Evolutionary conservation across 2,888 invertebrate species (phyloP).

Genomic region (Dyspetes luteomarginatus): DNA sequence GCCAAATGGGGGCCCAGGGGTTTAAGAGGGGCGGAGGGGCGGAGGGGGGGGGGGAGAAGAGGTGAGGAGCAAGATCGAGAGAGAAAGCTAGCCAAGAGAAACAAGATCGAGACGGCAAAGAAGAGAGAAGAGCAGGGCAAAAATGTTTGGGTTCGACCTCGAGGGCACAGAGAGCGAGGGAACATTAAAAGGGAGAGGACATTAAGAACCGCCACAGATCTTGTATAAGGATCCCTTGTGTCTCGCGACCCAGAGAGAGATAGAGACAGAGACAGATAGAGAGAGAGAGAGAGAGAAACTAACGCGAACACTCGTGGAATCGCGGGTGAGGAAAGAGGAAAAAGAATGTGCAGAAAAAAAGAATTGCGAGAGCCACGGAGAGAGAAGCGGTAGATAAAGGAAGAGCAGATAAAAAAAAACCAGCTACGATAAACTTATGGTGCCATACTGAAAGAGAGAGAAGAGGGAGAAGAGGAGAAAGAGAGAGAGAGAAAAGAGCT

Average conservation of each 20-base stretch:
- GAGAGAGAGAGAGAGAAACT: conserved; percentile 58
- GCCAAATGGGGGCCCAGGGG: conserved; percentile 16
- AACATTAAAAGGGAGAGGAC: conserved; percentile 82
- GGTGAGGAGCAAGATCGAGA: conserved; percentile 15
- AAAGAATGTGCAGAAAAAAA: conserved; percentile 27
- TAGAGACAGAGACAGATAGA: conserved; percentile 53
- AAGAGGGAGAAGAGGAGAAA: conserved; percentile 39
- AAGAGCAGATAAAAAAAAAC: conserved; percentile 49
- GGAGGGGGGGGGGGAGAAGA: background rate
- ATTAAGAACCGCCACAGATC: conserved; percentile 82
- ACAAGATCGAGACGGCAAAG: conserved; percentile 19
- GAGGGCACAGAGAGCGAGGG: conserved; percentile 77
- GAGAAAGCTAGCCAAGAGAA: background rate
- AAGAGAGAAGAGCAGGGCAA: conserved; percentile 73
- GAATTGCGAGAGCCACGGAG: conserved; percentile 61
- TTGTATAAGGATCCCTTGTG: conserved; percentile 79
- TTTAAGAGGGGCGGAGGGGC: background rate
- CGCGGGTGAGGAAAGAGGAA: conserved; percentile 38
- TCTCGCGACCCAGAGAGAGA: conserved; percentile 67
- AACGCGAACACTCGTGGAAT: conserved; percentile 54
- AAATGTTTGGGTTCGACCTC: conserved; percentile 81
- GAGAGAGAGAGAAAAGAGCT: conserved; percentile 63
- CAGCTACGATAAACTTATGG: conserved; percentile 47
- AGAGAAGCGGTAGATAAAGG: conserved; percentile 54
- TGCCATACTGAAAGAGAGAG: conserved; percentile 48